phyloP scores from a whole-genome alignment of 2,797 vertebrate species.

The Parauchenoglanis punctatus region DNA sequence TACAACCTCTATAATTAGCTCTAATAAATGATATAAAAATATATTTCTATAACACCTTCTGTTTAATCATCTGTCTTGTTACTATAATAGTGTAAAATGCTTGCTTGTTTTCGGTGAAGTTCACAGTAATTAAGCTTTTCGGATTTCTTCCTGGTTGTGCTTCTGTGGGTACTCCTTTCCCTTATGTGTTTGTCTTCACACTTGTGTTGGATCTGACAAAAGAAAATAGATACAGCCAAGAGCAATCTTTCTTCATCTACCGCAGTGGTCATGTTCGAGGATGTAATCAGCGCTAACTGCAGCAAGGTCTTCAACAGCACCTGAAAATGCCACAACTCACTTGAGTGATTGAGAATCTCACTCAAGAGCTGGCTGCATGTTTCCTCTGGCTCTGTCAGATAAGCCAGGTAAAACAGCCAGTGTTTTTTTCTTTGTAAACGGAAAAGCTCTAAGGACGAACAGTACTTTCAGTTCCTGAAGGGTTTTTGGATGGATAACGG shows the following conservation, averaged over 20 bases:
- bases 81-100: not conserved
- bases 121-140: not conserved
- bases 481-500: not conserved
- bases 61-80: not conserved
- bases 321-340: constrained; percentile 13
- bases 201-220: not conserved
- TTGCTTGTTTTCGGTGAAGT: not conserved
- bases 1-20: not conserved
- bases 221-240: not conserved
- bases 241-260: constrained; percentile 20
- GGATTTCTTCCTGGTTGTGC: not conserved
- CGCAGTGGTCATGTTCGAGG: not conserved
- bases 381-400: not conserved
- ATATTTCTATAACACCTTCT: not conserved
- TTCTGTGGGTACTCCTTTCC: not conserved
- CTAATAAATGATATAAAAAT: too few species aligned
- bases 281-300: constrained; percentile 31
- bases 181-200: not conserved
- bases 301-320: constrained; percentile 23
- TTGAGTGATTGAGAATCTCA: constrained; percentile 22
- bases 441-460: not conserved
- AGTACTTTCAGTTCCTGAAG: not conserved
- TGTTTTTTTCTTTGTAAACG: not conserved
- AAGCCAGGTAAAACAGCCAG: not conserved
- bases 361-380: not conserved